Evolutionary conservation across 2,113 vertebrate genomes (phyloP).

Genomic region (Reinhardtius hippoglossoides): DNA sequence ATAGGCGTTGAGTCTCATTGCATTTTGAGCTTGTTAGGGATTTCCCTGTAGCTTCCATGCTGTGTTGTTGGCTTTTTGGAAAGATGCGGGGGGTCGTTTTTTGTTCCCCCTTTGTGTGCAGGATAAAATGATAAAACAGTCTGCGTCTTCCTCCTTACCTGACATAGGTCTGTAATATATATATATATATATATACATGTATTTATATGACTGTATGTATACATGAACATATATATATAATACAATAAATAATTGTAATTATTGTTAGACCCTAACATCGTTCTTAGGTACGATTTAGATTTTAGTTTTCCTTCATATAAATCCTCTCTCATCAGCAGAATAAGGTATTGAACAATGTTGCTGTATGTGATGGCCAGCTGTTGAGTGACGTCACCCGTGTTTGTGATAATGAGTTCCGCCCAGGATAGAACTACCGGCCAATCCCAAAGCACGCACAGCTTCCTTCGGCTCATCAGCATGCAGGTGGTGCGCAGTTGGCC

Average conservation of each 20-base stretch:
- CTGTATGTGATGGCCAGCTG: background rate
- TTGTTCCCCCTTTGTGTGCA: constrained; percentile 38
- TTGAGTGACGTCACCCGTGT: constrained; percentile 27
- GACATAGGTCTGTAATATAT: background rate
- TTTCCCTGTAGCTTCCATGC: constrained; percentile 69
- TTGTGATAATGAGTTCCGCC: constrained; percentile 21
- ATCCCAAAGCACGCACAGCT: constrained; percentile 31
- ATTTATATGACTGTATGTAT: background rate
- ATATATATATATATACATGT: background rate
- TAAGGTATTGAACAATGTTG: constrained; percentile 17
- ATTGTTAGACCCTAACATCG: background rate
- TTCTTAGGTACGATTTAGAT: background rate
- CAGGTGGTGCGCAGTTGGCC: constrained; percentile 39
- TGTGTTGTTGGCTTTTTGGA: constrained; percentile 73
- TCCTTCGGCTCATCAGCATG: constrained; percentile 70
- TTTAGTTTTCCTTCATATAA: constrained; percentile 2
- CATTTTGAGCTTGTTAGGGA: constrained; percentile 80
- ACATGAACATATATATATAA: background rate
- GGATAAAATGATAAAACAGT: constrained; percentile 21
- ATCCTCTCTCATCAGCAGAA: constrained; percentile 22
- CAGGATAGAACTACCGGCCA: constrained; percentile 34
- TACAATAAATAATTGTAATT: background rate
- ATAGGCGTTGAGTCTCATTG: constrained; percentile 72
- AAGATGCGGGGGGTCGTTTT: constrained; percentile 47
- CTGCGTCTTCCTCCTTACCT: constrained; percentile 12